phyloP scores from a whole-genome alignment of 2,888 invertebrate species.

The Lasioglossum marginatum region DNA sequence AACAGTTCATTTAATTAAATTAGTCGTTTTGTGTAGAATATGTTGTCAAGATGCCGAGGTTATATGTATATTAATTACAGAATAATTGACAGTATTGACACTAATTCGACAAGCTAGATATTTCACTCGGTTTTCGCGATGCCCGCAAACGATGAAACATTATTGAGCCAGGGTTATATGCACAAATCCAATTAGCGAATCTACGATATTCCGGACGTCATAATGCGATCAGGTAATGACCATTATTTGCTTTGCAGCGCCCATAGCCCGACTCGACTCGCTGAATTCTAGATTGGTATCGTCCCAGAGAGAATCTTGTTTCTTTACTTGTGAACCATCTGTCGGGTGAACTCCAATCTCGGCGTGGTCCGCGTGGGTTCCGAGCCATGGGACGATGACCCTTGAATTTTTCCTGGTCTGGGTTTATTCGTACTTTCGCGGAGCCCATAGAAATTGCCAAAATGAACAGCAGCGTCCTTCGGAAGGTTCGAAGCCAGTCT shows the following conservation, averaged over 20 bases:
- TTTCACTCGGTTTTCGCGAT: no score
- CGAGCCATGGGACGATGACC: neutral
- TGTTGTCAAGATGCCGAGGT: no score
- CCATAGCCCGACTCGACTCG: neutral
- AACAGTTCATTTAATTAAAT: neutral
- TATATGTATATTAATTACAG: no score
- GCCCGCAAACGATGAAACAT: no score
- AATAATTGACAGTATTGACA: no score
- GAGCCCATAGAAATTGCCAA: slow-evolving; percentile 72
- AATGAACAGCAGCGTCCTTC: slow-evolving; percentile 73
- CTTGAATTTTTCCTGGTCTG: neutral
- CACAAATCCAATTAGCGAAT: neutral
- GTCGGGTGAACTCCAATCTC: slow-evolving; percentile 73
- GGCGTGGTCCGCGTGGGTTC: slow-evolving; percentile 3
- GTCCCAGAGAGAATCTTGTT: neutral
- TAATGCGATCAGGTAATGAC: neutral
- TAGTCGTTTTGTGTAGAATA: no score
- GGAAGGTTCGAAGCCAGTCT: slow-evolving; percentile 49
- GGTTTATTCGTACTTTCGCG: slow-evolving; percentile 24
- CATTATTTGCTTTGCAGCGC: neutral
- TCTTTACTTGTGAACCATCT: slow-evolving; percentile 76
- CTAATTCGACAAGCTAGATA: no score
- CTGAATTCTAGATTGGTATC: neutral
- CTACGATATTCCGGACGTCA: neutral
- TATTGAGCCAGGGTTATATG: neutral